Base-by-base conservation (phyloP, 2,888 invertebrate species). In the Dusona sp. region DNA sequence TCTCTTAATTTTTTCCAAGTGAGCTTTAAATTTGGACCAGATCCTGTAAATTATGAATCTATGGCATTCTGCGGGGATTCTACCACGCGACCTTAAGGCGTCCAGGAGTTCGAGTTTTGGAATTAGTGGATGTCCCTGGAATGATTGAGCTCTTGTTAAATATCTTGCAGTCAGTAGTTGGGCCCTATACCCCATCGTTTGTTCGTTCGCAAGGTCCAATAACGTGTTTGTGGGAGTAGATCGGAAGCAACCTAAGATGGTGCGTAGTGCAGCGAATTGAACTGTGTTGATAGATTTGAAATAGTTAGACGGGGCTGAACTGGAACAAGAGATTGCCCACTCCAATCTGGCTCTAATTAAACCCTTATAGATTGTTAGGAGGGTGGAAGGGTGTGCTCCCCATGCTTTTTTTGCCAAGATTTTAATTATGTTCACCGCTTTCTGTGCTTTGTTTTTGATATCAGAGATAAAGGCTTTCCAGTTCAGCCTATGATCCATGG, bases 321-420 rank as follows among this genome's bases (percentile, higher is more conserved):
- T 54, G 16, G 75, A 33, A 3, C 29, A 25, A 3, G 70, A n/a
- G 1, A n/a, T 45, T 0, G 64, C 68, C 79, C 75, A 79, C 8
- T 79, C 68, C 2, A 75, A 11, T 22, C 67, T 68, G 0, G 48
- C 22, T n/a, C 74, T 36, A 7, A 80, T 68, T 25, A 84, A 29
- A 11, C 75, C 75, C 48, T 75, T 80, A 19, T 84, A 84, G 0
- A 84, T 61, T 19, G 22, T 38, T 13, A 68, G 7, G 2, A 68
- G 9, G 0, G 84, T 84, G 0, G 48, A 48, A 2, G 80, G 64
- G 36, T 84, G 79, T 0, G 79, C 45, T 8, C 84, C 84, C 75
- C 84, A 84, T 1, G 67, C 8, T 29, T 79, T 84, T 3, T 64
- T 45, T 0, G 74, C 45, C 3, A 75, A 16, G 13, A 25, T 11